Conservation (phyloP, 2,113 vertebrate species). For the Camelus dromedarius region DNA sequence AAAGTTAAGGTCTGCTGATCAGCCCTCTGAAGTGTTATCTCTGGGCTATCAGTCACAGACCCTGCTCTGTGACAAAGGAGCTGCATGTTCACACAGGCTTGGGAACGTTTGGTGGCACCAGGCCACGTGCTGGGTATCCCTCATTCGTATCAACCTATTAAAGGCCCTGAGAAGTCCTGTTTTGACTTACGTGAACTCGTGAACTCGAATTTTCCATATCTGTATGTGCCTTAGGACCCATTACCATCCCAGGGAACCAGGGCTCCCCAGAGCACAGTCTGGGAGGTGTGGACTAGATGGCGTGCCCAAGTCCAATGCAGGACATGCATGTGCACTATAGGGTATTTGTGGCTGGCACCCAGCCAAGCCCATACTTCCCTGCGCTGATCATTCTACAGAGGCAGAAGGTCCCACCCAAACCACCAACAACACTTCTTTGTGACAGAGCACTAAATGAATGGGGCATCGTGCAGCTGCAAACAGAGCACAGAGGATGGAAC, state of each 20-base stretch:
- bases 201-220: background rate
- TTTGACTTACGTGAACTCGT: background rate
- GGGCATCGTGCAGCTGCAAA: background rate
- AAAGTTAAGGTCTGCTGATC: background rate
- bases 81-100: background rate
- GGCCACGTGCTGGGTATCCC: background rate
- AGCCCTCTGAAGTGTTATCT: background rate
- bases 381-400: background rate
- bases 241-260: background rate
- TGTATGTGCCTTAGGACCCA: background rate
- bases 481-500: background rate
- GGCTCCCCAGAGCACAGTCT: background rate
- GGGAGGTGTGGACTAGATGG: background rate
- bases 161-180: background rate
- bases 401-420: background rate
- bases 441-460: conserved; percentile 4
- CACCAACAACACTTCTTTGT: background rate
- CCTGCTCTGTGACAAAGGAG: background rate
- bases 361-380: background rate
- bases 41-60: background rate
- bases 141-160: background rate
- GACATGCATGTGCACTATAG: background rate
- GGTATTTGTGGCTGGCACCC: background rate
- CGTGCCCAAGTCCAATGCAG: background rate
- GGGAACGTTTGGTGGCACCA: background rate